Evolutionary conservation across 2,888 invertebrate species (phyloP), one percentile per base, ranked within the genome.

Genomic region (Camponotus fellah): DNA sequence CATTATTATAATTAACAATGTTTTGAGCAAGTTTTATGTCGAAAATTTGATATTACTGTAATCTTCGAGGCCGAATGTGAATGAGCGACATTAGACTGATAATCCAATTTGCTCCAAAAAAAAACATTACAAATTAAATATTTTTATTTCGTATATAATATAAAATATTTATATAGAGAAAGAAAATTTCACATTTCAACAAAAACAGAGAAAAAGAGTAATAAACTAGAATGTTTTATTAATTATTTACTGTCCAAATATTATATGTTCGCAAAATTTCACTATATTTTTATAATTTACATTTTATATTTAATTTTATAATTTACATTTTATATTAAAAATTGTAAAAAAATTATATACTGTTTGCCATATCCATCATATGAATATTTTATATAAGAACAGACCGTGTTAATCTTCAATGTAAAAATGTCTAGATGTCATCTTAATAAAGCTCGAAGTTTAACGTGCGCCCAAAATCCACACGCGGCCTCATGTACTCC

Each of bases 11-110:
- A 65, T 69, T 85, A 69, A 85, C 66, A 74, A 83, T 60, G 26
- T 76, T 60, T 80, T 83, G 84, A 84, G 85, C 85, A 75, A 69
- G 62, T 74, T 40, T 46, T 56, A 68, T 68, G 68, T 58, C 64
- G n/a, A 64, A 79, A 72, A 60, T 83, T 62, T 69, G 64, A 64
- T 79, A 65, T 83, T 72, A 64, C 26, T 17, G 66, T 56, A 53
- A 53, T 49, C 34, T 53, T 34, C 43, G 60, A 77, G 77, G 32
- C 68, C 3, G 53, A 49, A 71, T 72, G 46, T 72, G 72, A 72
- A 72, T n/a, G n/a, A 76, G 5, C 34, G 14, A 43, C 17, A 65
- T 26, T 65, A 10, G 49, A 4, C 14, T 49, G 14, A 34, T n/a
- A 4, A 53, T 3, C 8, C 9, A 40, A 64, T n/a, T 53, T 26